phyloP scores from a whole-genome alignment of 2,888 invertebrate species.

The Halocaridina rubra region DNA sequence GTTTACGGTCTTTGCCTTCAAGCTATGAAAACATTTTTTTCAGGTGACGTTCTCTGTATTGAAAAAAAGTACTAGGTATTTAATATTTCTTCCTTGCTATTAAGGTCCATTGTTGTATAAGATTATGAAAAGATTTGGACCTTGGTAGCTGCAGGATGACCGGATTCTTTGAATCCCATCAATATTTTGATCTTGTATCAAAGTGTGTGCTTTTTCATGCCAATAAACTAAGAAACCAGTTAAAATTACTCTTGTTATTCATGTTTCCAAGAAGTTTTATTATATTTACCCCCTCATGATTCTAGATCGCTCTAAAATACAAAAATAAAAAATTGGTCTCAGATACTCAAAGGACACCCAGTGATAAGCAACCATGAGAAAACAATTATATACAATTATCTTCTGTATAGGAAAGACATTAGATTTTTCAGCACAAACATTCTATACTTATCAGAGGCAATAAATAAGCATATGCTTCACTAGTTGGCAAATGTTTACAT shows the following conservation, averaged over 20 bases:
- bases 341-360: no score
- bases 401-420: not conserved
- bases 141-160: constrained; percentile 60
- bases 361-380: not conserved
- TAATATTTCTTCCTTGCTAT: constrained; percentile 61
- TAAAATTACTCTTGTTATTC: constrained; percentile 27
- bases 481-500: no score
- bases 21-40: constrained; percentile 37
- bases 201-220: constrained; percentile 64
- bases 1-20: constrained; percentile 59
- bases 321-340: no score
- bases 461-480: no score
- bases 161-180: constrained; percentile 60
- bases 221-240: constrained; percentile 63
- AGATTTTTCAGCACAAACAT: no score
- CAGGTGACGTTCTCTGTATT: constrained; percentile 60
- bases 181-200: constrained; percentile 64
- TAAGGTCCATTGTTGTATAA: constrained; percentile 61
- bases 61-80: constrained; percentile 58
- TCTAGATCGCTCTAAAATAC: no score
- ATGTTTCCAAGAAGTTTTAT: not conserved
- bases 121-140: constrained; percentile 62
- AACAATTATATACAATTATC: not conserved
- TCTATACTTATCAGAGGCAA: no score
- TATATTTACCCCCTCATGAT: not conserved